phyloP scores from a whole-genome alignment of 1,140 invertebrate species.

The Matsumurasca onukii region DNA sequence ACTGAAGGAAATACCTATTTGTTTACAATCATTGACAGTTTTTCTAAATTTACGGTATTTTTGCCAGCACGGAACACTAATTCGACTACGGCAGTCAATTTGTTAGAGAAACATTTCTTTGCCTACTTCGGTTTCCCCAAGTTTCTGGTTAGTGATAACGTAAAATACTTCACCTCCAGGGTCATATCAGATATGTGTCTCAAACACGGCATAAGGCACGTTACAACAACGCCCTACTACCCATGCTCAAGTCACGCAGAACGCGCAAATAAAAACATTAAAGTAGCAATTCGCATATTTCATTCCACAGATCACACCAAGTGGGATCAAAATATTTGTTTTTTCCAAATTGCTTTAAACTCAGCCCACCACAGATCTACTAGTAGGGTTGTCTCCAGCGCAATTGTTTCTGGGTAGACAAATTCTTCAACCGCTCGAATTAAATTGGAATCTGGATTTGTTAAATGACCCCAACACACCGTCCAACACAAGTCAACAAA shows the following conservation, averaged over 20 bases:
- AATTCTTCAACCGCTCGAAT: slow-evolving; percentile 4
- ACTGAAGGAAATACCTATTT: neutral
- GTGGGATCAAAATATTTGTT: slow-evolving; percentile 15
- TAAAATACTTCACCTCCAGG: neutral
- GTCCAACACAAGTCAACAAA: neutral
- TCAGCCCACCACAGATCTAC: neutral
- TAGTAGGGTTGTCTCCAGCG: neutral
- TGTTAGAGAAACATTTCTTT: neutral
- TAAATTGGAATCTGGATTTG: slow-evolving; percentile 8
- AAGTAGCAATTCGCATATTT: slow-evolving; percentile 7
- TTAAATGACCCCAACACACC: neutral
- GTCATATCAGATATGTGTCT: slow-evolving; percentile 10
- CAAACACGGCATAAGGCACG: slow-evolving; percentile 4
- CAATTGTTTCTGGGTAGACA: neutral
- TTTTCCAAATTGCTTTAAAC: slow-evolving; percentile 17
- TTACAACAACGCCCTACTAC: slow-evolving; percentile 14
- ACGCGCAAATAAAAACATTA: slow-evolving; percentile 16
- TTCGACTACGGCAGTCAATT: neutral
- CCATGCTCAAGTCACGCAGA: slow-evolving; percentile 10
- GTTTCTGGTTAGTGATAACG: slow-evolving; percentile 10
- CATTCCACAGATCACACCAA: neutral
- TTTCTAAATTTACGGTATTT: slow-evolving; percentile 12
- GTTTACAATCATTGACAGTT: neutral
- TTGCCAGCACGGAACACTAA: neutral
- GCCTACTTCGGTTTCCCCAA: slow-evolving; percentile 11